A percentile compares a stretch with the other conserved stretches of the same genome.
Evolutionary conservation across 2,888 invertebrate species (phyloP).

Genomic region (Brachyopa scutellaris): DNA sequence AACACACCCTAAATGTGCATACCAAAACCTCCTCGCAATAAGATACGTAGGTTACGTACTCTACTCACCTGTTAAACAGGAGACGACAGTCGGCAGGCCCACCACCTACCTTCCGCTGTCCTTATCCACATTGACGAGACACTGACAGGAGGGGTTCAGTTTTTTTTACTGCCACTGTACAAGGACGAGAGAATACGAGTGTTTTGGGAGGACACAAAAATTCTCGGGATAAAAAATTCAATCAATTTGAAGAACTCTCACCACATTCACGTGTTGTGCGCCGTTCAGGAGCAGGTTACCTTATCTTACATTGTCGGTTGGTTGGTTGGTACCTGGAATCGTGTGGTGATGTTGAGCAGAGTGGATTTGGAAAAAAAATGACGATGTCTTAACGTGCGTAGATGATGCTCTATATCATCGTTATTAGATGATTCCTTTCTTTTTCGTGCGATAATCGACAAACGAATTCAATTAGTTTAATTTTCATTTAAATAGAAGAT

Average conservation of each 20-base stretch:
- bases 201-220: neutral
- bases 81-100: constrained; percentile 1
- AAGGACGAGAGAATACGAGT: too few species aligned
- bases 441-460: constrained; percentile 11
- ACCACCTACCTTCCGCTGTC: neutral
- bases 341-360: neutral
- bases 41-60: too few species aligned
- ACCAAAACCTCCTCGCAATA: too few species aligned
- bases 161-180: constrained; percentile 11
- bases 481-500: constrained; percentile 12
- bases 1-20: too few species aligned
- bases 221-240: constrained; percentile 47
- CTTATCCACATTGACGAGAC: neutral
- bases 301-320: constrained; percentile 2
- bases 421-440: constrained; percentile 7
- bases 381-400: neutral
- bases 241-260: constrained; percentile 34
- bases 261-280: constrained; percentile 22
- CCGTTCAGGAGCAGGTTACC: neutral
- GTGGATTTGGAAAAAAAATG: neutral
- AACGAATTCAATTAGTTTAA: constrained; percentile 23
- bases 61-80: constrained; percentile 1
- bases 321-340: neutral
- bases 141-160: constrained; percentile 8
- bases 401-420: constrained; percentile 4